Base-by-base conservation (phyloP, 2,113 vertebrate species). In the human region DNA sequence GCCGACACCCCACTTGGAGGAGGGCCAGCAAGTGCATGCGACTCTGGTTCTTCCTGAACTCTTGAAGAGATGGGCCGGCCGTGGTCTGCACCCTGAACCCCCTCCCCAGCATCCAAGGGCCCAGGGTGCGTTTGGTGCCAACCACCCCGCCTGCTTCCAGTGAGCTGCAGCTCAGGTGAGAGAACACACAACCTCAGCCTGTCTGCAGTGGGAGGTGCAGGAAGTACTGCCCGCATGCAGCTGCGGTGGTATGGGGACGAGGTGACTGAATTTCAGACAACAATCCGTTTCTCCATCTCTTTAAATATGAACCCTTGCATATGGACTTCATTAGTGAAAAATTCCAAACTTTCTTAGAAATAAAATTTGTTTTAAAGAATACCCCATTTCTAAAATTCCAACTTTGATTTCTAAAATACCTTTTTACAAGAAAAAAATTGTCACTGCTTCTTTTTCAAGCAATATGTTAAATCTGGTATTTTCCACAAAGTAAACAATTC, bases 391-490 rank as follows among this genome's bases (percentile, higher is more conserved):
- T 96, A 59, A 78, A 45, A 96, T 79, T 86, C 92, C 78, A 72
- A 50, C n/a, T 16, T 73, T 52, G 61, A 64, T 27, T 64, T 59
- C 40, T 61, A 38, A 88, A 85, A 86, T 50, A 38, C 9, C 48
- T 38, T 55, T 55, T 88, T 40, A 75, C 6, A 55, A 70, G n/a
- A 84, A 23, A 17, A 50, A 70, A 75, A 89, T 1, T 17, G 32
- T 20, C 93, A 80, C 14, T 61, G 76, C 68, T 98, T 96, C 95
- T 94, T 96, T 95, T 89, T 70, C 90, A 96, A 90, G 83, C 76
- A 93, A 45, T 32, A 94, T 97, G 97, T 96, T 90, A 92, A 93
- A 92, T 93, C 76, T 94, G 81, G 27, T 90, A 52, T 43, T 97
- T 81, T 95, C 48, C 98, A 97, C 93, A 25, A 83, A 81, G 78